Base-by-base conservation (phyloP, 1,140 invertebrate species). In the Drosophila rufa region DNA sequence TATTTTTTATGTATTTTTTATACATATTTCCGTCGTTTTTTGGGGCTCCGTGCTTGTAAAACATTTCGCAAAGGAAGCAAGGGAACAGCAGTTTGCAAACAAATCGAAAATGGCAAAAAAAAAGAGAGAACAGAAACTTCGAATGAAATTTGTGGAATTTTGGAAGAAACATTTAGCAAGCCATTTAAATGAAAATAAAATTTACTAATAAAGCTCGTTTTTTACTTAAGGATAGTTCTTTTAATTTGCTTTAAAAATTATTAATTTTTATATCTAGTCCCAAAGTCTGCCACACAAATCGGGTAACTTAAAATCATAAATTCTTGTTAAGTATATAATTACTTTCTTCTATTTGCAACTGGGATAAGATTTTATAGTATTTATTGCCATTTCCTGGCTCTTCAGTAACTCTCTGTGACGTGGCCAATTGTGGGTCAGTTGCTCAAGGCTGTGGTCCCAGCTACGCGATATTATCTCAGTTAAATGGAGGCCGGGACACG, bases 391-490 rank as follows among this genome's bases (percentile, higher is more conserved):
- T 33, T 58, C 42, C n/a, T 19, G 45, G 19, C 46, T 30, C 45
- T 58, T 33, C 19, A 42, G 64, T 53, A 51, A 47, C 45, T 42
- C 53, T 57, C 14, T 53, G 46, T 22, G 48, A 5, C 33, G 14
- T 50, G 60, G 22, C 43, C 45, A 46, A 61, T 74, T 73, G 53
- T 71, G 66, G 69, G 69, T 73, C 69, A 73, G 14, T 11, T 50
- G 30, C 53, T 33, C 53, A 73, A 73, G 67, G 77, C 46, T 65
- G 48, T 22, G 59, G 36, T 30, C 77, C 53, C 58, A 67, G 66
- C 65, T 64, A 53, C 50, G 59, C 42, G 46, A 70, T 78, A 84
- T 81, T 79, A 89, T 84, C 77, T 77, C 46, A n/a, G 15, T 67
- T 50, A 38, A 58, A 56, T 65, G 59, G 53, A 36, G 58, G 22